Conservation (phyloP, 2,113 vertebrate species). For the Prietella phreatophila region DNA sequence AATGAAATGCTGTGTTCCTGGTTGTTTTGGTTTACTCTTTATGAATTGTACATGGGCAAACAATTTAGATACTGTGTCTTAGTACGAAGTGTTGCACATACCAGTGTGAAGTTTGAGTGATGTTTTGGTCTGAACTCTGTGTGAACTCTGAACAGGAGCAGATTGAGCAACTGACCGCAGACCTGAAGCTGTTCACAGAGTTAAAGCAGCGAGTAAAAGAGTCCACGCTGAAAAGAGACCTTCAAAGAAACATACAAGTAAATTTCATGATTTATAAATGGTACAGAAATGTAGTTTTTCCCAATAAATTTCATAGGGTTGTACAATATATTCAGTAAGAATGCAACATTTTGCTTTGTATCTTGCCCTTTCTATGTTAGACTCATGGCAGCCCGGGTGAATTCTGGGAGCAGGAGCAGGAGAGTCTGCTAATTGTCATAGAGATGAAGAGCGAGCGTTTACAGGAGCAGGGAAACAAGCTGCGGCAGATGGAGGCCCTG, state of each 20-base stretch:
- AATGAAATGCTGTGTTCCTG: not conserved
- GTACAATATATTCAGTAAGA: not conserved
- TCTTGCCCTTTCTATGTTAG: slow-evolving; percentile 61
- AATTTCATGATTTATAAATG: not conserved
- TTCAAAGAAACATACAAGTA: slow-evolving; percentile 82
- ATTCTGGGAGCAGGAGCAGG: slow-evolving; percentile 95
- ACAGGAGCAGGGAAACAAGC: slow-evolving; percentile 77
- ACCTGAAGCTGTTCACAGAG: slow-evolving; percentile 78
- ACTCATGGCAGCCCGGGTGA: slow-evolving; percentile 84
- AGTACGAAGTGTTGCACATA: slow-evolving; percentile 15
- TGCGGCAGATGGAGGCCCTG: slow-evolving; percentile 79
- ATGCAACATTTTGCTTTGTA: not conserved
- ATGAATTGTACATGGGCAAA: not conserved
- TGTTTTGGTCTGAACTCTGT: slow-evolving; percentile 30
- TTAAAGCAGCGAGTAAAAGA: slow-evolving; percentile 80
- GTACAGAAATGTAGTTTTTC: not conserved
- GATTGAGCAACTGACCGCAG: slow-evolving; percentile 68
- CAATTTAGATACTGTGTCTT: slow-evolving; percentile 4
- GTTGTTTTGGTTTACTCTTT: not conserved
- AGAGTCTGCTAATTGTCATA: slow-evolving; percentile 92
- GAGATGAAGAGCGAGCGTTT: slow-evolving; percentile 90
- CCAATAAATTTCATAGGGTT: not conserved
- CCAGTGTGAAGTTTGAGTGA: slow-evolving; percentile 9
- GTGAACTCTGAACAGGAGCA: slow-evolving; percentile 65
- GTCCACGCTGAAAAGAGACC: slow-evolving; percentile 81